These are phyloP conservation scores for Sminthurinus aureus DNA, from an alignment of 2,888 invertebrate species.

Conservation along the genomic window DNA sequence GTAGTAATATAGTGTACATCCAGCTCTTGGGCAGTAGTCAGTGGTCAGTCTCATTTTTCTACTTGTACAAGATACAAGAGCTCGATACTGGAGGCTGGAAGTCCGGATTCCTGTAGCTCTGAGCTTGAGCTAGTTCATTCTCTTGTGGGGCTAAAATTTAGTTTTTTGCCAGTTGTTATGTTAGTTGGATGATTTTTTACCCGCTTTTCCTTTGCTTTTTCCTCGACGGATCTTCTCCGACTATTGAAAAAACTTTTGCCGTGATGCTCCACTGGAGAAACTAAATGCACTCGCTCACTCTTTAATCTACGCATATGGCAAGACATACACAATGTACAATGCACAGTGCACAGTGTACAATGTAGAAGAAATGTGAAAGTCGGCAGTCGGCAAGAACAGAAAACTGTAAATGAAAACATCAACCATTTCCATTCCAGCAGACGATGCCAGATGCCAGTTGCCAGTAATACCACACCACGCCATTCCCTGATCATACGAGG, in stretches of 20 bases:
- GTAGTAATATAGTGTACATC: too few relatives aligned
- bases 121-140: too few relatives aligned
- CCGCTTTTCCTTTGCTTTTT: not conserved
- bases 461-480: too few relatives aligned
- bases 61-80: not conserved
- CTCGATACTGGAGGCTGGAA: slow-evolving; percentile 1
- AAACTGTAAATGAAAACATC: too few relatives aligned
- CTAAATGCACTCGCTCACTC: slow-evolving; percentile 12
- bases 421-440: too few relatives aligned
- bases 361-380: not conserved
- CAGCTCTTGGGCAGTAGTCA: not conserved
- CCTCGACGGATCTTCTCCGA: not conserved
- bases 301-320: not conserved
- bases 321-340: not conserved
- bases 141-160: not conserved
- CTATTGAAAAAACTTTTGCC: slow-evolving; percentile 27
- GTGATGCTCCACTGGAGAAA: slow-evolving; percentile 31
- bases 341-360: not conserved
- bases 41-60: too few relatives aligned
- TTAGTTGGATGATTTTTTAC: not conserved
- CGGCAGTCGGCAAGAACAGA: not conserved
- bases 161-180: not conserved
- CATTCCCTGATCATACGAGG: too few relatives aligned
- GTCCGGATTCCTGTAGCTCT: not conserved
- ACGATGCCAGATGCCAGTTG: too few relatives aligned